A percentile compares a stretch with the other conserved stretches of the same genome.
Evolutionary conservation across 2,888 invertebrate species (phyloP).

Genomic region (Oligia fasciuncula): DNA sequence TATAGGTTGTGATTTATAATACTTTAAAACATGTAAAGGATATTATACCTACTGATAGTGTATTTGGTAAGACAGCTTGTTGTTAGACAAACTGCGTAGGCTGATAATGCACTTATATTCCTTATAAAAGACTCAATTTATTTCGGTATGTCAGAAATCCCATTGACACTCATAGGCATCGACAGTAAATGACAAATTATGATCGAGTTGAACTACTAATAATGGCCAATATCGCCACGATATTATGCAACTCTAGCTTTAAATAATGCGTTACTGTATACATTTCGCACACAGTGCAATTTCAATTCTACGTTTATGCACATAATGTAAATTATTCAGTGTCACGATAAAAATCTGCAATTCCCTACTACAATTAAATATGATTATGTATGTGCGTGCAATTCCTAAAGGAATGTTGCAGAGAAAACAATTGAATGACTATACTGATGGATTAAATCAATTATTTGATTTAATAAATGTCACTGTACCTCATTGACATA

Average conservation of each 20-base stretch:
- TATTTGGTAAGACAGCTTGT: slow-evolving; percentile 27
- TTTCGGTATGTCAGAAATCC: slow-evolving; percentile 47
- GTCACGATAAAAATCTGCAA: slow-evolving; percentile 9
- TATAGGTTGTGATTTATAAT: not conserved
- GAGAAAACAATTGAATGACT: slow-evolving; percentile 65
- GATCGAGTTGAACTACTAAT: slow-evolving; percentile 38
- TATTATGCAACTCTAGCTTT: slow-evolving; percentile 48
- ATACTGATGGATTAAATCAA: slow-evolving; percentile 58
- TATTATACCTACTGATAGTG: not conserved
- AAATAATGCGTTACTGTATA: slow-evolving; percentile 43
- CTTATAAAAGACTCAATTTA: slow-evolving; percentile 50
- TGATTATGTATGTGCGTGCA: slow-evolving; percentile 40
- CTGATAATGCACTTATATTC: slow-evolving; percentile 28
- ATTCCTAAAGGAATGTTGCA: slow-evolving; percentile 63
- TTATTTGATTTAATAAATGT: slow-evolving; percentile 56
- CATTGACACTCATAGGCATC: slow-evolving; percentile 38
- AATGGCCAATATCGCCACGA: slow-evolving; percentile 43
- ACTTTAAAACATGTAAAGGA: not conserved
- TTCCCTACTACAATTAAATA: slow-evolving; percentile 27
- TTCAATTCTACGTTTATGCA: not conserved
- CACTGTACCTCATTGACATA: slow-evolving; percentile 48
- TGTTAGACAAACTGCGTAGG: slow-evolving; percentile 8
- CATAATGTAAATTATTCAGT: slow-evolving; percentile 30
- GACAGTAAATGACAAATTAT: slow-evolving; percentile 58
- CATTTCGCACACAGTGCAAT: slow-evolving; percentile 14